Evolutionary conservation across 1,140 invertebrate species (phyloP).

Genomic region (Heterodera carotae): DNA sequence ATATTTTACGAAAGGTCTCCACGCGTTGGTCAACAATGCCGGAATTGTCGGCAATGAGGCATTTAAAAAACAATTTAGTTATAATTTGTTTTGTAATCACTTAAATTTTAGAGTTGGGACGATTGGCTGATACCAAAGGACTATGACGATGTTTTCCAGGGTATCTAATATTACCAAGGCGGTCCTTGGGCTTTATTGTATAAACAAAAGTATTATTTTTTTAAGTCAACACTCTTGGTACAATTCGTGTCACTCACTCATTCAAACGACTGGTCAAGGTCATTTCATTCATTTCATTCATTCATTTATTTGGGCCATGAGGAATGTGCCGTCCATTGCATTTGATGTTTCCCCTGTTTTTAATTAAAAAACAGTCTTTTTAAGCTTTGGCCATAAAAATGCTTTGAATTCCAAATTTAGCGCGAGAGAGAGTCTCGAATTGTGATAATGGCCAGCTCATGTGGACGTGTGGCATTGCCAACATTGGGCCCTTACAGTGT

Average conservation of each 20-base stretch:
- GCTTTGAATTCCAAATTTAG: background rate
- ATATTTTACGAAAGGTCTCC: conserved; percentile 17
- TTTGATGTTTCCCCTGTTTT: too few relatives aligned
- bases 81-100: background rate
- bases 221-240: conserved; percentile 41
- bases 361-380: too few relatives aligned
- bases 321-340: too few relatives aligned
- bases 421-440: conserved; percentile 35
- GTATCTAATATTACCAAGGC: too few relatives aligned
- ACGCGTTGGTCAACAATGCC: conserved; percentile 44
- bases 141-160: conserved; percentile 34
- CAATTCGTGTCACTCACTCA: conserved; percentile 43
- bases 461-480: conserved; percentile 28
- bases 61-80: background rate
- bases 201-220: background rate
- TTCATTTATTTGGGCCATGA: too few relatives aligned
- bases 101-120: conserved; percentile 32
- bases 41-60: conserved; percentile 36
- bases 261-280: conserved; percentile 40
- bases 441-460: conserved; percentile 34
- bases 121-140: conserved; percentile 40
- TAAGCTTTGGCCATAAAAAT: background rate
- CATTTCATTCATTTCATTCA: background rate
- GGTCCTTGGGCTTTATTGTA: background rate
- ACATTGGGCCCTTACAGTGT: conserved; percentile 34